Base-by-base conservation (phyloP, 2,797 vertebrate genomes). In the Rousettus madagascariensis region DNA sequence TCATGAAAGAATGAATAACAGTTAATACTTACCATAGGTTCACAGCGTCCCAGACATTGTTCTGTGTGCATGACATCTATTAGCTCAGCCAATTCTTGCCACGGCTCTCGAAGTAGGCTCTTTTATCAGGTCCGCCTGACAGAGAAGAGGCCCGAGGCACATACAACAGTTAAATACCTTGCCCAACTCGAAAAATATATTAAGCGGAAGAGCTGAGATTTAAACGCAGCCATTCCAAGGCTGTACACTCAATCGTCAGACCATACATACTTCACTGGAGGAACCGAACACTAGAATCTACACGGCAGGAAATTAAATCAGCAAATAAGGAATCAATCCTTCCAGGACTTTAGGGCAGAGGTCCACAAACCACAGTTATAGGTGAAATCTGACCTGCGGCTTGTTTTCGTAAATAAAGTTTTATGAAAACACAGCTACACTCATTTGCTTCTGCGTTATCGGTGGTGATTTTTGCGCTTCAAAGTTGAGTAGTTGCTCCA, bases 261-360 rank as follows among this genome's bases (percentile, higher is more conserved):
- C 7, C 8, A 0, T 10, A 33, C 8, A 0, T 10, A 38, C 46
- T 36, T 51, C 11, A 49, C 61, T 2, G 20, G 3, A 69, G 28
- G 46, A 66, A 51, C 3, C 13, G n/a, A 86, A 86, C 30, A 41
- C 43, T 5, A 66, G 3, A 92, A 49, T 71, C 17, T 30, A 51
- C 1, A 41, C 2, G n/a, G 13, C 46, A 92, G 86, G 36, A 91
- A 78, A 95, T 71, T 55, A 69, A 79, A 30, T 85, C 53, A 38
- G 17, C 24, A 74, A 68, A 61, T 12, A 87, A 51, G 83, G 84
- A 77, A 78, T 15, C 6, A 77, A 78, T 15, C 6, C n/a, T 63
- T 38, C 16, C 88, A 61, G 43, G 22, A 96, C 90, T 96, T 94
- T 43, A 71, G 4, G 75, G n/a, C 6, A 22, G 26, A 83, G n/a